Evolutionary conservation across 2,113 vertebrate genomes (phyloP).

Genomic region (Labeo rohita): DNA sequence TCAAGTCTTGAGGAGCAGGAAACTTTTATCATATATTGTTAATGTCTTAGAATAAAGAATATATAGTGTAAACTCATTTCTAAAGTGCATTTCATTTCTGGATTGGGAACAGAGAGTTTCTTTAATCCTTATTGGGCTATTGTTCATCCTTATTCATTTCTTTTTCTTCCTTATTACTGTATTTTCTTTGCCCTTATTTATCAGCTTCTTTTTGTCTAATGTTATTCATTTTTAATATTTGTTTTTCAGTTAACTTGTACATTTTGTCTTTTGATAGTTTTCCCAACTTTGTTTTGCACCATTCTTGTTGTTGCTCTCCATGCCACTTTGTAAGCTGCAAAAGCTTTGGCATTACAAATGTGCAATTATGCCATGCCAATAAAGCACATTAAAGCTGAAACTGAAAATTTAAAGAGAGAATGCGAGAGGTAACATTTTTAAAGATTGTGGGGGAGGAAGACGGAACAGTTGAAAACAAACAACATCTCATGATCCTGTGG

Average conservation of each 20-base stretch:
- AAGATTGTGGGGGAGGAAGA: slow-evolving; percentile 12
- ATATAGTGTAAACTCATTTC: not conserved
- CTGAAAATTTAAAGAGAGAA: not conserved
- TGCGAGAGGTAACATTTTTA: not conserved
- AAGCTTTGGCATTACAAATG: not conserved
- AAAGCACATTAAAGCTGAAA: not conserved
- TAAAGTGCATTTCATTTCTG: not conserved
- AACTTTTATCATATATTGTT: not conserved
- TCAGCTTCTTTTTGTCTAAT: not conserved
- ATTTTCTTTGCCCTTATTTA: not conserved
- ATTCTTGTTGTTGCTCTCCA: not conserved
- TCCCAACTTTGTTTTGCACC: not conserved
- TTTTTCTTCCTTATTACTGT: not conserved
- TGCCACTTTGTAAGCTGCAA: not conserved
- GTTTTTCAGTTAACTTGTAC: not conserved
- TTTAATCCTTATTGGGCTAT: not conserved
- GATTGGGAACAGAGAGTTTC: not conserved
- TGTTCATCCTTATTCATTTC: not conserved
- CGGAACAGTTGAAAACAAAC: not conserved
- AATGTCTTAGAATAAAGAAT: not conserved
- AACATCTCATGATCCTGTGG: slow-evolving; percentile 32
- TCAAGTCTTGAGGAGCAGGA: not conserved
- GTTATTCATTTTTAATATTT: not conserved
- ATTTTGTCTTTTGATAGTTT: not conserved
- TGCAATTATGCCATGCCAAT: not conserved